These are phyloP conservation scores for Xestia rhomboidea DNA, from an alignment of 2,888 invertebrate genomes.

Conservation along the genomic window DNA sequence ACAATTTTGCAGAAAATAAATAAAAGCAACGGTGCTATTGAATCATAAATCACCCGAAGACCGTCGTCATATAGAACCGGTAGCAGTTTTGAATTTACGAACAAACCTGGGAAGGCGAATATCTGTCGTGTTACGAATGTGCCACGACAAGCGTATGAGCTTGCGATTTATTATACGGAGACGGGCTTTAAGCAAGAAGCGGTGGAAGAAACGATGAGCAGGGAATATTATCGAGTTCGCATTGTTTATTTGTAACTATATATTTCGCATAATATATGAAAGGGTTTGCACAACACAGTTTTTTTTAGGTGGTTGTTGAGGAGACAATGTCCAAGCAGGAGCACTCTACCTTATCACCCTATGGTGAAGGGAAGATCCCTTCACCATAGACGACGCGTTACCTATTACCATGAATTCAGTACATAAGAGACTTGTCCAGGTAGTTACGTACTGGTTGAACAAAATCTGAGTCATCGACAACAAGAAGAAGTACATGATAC, in stretches of 20 bases:
- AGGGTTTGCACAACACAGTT: not conserved
- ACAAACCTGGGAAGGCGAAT: slow-evolving; percentile 44
- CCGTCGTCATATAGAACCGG: slow-evolving; percentile 34
- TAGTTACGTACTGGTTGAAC: no score
- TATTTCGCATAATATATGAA: not conserved
- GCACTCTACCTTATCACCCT: no score
- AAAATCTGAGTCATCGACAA: no score
- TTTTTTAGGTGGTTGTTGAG: not conserved
- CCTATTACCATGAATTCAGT: not conserved
- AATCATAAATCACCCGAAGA: slow-evolving; percentile 46
- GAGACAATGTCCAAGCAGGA: not conserved
- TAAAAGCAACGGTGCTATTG: slow-evolving; percentile 40
- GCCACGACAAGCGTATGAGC: slow-evolving; percentile 56
- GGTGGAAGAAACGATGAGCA: slow-evolving; percentile 14
- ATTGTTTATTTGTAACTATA: slow-evolving; percentile 9
- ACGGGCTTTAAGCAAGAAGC: slow-evolving; percentile 29
- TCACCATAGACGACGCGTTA: no score
- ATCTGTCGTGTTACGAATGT: slow-evolving; percentile 52
- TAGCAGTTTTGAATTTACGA: slow-evolving; percentile 56
- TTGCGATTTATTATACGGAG: slow-evolving; percentile 47
- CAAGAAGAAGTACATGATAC: not conserved
- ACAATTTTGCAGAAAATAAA: slow-evolving; percentile 18
- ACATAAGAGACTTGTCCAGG: not conserved
- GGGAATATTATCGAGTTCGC: not conserved
- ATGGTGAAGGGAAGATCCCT: no score